A percentile compares a stretch with the other conserved stretches of the same genome.
Conservation (phyloP, 2,797 vertebrate genomes). For the Poeciliopsis gracilis region DNA sequence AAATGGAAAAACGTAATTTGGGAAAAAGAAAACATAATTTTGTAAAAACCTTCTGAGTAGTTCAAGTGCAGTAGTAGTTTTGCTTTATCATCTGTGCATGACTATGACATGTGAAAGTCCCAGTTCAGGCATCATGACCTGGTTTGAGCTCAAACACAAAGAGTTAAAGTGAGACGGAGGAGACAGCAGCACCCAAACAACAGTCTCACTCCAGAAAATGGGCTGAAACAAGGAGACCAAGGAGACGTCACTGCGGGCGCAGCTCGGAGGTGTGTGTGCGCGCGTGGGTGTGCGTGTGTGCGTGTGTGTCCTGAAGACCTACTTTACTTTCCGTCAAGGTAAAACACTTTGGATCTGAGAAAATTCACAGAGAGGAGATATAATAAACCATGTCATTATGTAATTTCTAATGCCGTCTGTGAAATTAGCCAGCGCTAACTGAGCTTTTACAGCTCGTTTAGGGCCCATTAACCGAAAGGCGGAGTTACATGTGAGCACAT, state of each 20-base stretch:
- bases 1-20: too few species aligned
- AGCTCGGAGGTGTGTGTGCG: constrained; percentile 21
- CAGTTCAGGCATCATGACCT: neutral
- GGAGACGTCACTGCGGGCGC: constrained; percentile 35
- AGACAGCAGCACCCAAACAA: constrained; percentile 72
- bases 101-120: neutral
- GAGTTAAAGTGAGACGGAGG: constrained; percentile 49
- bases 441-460: constrained; percentile 42
- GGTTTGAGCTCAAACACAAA: neutral
- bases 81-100: neutral
- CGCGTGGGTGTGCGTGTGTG: rapidly evolving
- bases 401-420: constrained; percentile 32
- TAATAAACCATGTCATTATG: constrained; percentile 15
- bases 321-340: constrained; percentile 15
- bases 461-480: constrained; percentile 22
- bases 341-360: neutral
- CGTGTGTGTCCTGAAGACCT: constrained; percentile 25
- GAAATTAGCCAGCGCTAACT: constrained; percentile 59
- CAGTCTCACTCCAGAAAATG: constrained; percentile 51
- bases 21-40: too few species aligned
- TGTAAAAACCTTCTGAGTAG: too few species aligned
- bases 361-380: constrained; percentile 23
- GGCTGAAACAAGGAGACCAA: constrained; percentile 53
- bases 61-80: neutral
- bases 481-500: constrained; percentile 17